Evolutionary conservation across 2,888 invertebrate species (phyloP).

Genomic region (Falcaria lacertinaria): DNA sequence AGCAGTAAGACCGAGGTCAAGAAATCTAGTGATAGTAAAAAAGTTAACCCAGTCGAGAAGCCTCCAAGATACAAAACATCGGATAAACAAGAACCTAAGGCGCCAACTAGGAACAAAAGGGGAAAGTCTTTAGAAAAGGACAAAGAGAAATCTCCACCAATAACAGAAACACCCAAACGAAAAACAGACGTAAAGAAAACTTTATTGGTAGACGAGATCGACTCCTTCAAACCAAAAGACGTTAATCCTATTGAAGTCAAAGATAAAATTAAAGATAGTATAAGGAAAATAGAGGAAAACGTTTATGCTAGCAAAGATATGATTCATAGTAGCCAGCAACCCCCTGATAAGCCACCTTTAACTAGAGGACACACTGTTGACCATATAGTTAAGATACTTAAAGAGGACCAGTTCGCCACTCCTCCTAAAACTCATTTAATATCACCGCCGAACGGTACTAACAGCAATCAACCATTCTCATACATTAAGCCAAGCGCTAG

Average conservation of each 20-base stretch:
- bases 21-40: constrained; percentile 45
- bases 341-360: constrained; percentile 83
- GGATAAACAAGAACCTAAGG: constrained; percentile 65
- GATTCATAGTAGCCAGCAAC: constrained; percentile 87
- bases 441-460: constrained; percentile 81
- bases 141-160: constrained; percentile 54
- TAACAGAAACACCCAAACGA: constrained; percentile 64
- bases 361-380: constrained; percentile 87
- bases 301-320: constrained; percentile 78
- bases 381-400: constrained; percentile 87
- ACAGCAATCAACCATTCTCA: constrained; percentile 89
- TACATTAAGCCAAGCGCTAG: constrained; percentile 83
- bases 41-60: constrained; percentile 71
- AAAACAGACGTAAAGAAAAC: constrained; percentile 61
- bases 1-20: constrained; percentile 40
- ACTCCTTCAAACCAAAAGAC: constrained; percentile 50
- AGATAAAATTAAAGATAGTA: constrained; percentile 73
- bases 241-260: constrained; percentile 52
- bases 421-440: constrained; percentile 83
- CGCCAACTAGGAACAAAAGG: constrained; percentile 56
- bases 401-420: constrained; percentile 84
- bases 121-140: constrained; percentile 58
- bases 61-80: constrained; percentile 62
- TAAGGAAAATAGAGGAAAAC: constrained; percentile 72
- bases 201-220: constrained; percentile 60